A percentile compares a stretch with the other conserved stretches of the same genome.
These are phyloP conservation scores for Lepidochitona cinerea DNA, from an alignment of 2,888 invertebrate species.

Conservation along the genomic window DNA sequence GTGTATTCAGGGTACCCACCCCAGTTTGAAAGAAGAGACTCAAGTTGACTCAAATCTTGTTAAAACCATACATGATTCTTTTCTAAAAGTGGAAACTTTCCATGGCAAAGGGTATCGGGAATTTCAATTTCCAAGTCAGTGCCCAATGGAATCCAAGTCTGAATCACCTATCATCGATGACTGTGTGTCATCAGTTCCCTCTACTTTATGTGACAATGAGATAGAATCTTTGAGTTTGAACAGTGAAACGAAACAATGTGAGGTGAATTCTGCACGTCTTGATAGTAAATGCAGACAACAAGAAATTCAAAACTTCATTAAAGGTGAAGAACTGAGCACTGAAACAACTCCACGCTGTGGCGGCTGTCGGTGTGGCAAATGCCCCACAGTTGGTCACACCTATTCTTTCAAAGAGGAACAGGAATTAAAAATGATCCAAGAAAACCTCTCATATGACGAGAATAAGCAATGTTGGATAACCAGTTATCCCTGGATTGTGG, in stretches of 20 bases:
- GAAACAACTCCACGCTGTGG: constrained; percentile 5
- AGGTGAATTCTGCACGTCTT: too few relatives aligned
- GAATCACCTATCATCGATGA: too few relatives aligned
- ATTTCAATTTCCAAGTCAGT: too few relatives aligned
- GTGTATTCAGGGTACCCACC: not conserved
- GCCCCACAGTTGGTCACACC: constrained; percentile 14
- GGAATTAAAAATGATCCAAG: constrained; percentile 3
- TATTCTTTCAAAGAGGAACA: constrained; percentile 17
- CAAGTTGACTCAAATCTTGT: not conserved
- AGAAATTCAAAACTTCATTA: too few relatives aligned
- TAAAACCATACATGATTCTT: not conserved
- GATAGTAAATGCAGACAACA: too few relatives aligned
- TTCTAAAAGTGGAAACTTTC: not conserved
- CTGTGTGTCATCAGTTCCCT: too few relatives aligned
- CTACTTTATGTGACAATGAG: too few relatives aligned
- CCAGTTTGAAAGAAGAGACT: not conserved
- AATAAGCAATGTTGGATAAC: not conserved
- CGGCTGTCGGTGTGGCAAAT: constrained; percentile 11
- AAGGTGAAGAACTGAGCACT: constrained; percentile 12
- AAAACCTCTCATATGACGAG: constrained; percentile 2
- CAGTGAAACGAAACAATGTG: too few relatives aligned
- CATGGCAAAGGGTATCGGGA: too few relatives aligned
- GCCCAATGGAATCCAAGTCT: too few relatives aligned
- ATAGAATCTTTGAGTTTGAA: too few relatives aligned
- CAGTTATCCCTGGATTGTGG: constrained; percentile 8